Percentiles rank a stretch among this genome's conserved stretches.
Conservation (phyloP, 2,113 vertebrate genomes). For the Entelurus aequoreus region DNA sequence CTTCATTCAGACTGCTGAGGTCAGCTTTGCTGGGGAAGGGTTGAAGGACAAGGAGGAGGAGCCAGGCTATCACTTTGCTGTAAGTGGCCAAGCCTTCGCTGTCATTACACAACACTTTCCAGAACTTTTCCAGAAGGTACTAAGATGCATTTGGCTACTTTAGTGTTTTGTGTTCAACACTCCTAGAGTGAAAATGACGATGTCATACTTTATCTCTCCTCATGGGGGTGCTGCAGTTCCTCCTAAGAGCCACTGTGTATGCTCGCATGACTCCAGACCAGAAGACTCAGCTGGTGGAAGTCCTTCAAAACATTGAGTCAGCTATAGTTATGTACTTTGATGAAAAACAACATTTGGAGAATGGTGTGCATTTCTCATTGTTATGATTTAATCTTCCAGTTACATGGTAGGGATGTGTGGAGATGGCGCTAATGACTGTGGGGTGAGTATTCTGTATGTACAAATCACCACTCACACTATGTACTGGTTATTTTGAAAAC, state of each 20-base stretch:
- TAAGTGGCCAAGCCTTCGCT: conserved; percentile 87
- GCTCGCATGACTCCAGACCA: conserved; percentile 96
- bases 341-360: not conserved
- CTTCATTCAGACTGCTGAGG: conserved; percentile 73
- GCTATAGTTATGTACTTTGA: conserved; percentile 26
- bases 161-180: not conserved
- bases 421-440: conserved; percentile 97
- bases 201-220: conserved; percentile 28
- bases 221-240: conserved; percentile 69
- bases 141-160: not conserved
- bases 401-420: conserved; percentile 98
- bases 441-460: conserved; percentile 75
- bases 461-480: no score
- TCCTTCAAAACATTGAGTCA: conserved; percentile 92
- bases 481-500: no score
- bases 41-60: conserved; percentile 45
- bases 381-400: conserved; percentile 64
- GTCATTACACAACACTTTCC: conserved; percentile 90
- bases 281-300: conserved; percentile 94
- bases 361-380: not conserved
- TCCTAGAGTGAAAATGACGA: not conserved
- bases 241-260: conserved; percentile 85
- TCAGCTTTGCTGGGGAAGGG: conserved; percentile 72
- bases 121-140: conserved; percentile 89
- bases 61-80: conserved; percentile 83